These are phyloP conservation scores for Fragum sueziense DNA, from an alignment of 2,888 invertebrate species.

Conservation along the genomic window DNA sequence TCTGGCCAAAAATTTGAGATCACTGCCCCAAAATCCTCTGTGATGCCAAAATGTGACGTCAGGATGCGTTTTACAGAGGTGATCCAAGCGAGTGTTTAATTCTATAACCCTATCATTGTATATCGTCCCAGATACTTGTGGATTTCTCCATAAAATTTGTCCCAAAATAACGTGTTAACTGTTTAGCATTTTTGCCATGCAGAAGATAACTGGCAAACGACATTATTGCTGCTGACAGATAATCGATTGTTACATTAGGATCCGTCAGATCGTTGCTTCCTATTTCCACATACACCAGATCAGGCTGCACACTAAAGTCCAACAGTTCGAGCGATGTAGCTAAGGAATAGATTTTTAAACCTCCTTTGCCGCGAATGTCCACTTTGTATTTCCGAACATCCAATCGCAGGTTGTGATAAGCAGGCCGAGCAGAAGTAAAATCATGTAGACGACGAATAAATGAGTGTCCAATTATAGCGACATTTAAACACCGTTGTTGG, in stretches of 20 bases:
- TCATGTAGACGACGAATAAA: neutral
- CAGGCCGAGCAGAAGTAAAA: neutral
- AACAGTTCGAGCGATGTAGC: neutral
- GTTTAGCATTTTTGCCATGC: neutral
- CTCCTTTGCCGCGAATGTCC: neutral
- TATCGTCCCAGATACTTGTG: neutral
- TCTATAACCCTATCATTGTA: neutral
- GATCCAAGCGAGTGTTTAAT: neutral
- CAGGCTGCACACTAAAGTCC: constrained; percentile 10
- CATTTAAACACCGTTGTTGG: too few relatives aligned
- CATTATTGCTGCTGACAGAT: neutral
- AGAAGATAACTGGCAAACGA: neutral
- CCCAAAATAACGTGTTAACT: neutral
- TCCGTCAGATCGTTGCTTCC: neutral
- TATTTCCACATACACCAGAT: constrained; percentile 1
- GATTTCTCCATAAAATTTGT: neutral
- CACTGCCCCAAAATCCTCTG: neutral
- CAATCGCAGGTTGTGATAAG: neutral
- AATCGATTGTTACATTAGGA: neutral
- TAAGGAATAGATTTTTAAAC: neutral
- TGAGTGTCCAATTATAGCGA: neutral
- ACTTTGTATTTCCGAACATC: neutral
- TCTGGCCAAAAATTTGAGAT: neutral
- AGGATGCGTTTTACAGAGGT: neutral
- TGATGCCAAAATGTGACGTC: neutral